Evolutionary conservation across 2,888 invertebrate species (phyloP), one percentile per base, ranked within the genome.

Genomic region (Thymelicus lineola): DNA sequence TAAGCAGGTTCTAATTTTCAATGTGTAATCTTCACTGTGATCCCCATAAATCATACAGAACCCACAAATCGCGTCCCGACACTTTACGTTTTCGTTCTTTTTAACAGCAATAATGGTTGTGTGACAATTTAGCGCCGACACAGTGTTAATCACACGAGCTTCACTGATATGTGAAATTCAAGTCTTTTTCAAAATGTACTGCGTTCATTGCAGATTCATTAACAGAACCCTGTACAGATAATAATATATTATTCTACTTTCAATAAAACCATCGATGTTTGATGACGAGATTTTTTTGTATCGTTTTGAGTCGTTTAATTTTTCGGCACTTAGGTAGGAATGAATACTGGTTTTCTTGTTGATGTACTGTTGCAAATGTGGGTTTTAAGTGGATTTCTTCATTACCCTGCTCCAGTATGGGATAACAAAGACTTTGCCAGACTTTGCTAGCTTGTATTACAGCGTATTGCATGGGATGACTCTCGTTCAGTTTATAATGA

Each of bases 81-180:
- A 20, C 38, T 42, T 50, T 4, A 46, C 36, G 15, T 1, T 20
- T 53, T 20, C 50, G 45, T 59, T 59, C 58, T 66, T 66, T 66
- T 66, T 59, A 66, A 59, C 17, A 66, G 66, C 59, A 66, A 66
- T 66, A 66, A 66, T 66, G 66, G 66, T 36, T 15, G 66, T 38
- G 46, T 46, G 57, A 48, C 66, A 66, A 66, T 66, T 66, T 66
- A 66, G 38, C 58, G 38, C 65, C 65, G 46, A 53, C 58, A 66
- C 46, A 36, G 7, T 48, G 66, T 66, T 59, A 58, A 66, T 59
- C 66, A 66, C 58, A 38, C 35, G 38, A 58, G 20, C 50, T 28
- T 55, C 65, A 57, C 46, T 65, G 65, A 57, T 57, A 65, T 65
- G 65, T 65, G 65, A 38, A 17, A 50, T 48, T 46, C 15, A 17